Evolutionary conservation across 2,113 vertebrate genomes (phyloP), one percentile per base, ranked within the genome.

Genomic region (Crotophaga sulcirostris): DNA sequence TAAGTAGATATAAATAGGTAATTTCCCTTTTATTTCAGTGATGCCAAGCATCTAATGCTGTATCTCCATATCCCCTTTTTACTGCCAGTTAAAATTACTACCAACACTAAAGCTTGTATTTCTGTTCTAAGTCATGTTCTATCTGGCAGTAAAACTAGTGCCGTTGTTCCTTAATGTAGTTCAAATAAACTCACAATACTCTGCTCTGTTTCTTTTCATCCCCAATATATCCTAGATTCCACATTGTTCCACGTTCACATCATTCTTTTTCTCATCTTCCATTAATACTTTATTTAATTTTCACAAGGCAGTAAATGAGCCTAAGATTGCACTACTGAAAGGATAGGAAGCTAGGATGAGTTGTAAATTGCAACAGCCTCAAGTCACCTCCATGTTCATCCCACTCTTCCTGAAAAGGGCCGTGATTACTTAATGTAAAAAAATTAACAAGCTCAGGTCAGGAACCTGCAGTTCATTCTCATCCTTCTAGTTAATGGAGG

Each of bases 201-300:
- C 58, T 91, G 45, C 58, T 87, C 78, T 90, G 68, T 81, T 94
- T 93, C 85, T 88, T 47, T 92, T 95, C 6, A 74, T 90, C 23
- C 73, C 55, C 78, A 86, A 74, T 91, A 60, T 85, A 72, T 49
- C 38, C 72, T 88, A 56, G 34, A 47, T 49, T n/a, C n/a, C n/a
- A n/a, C n/a, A n/a, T n/a, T n/a, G n/a, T n/a, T n/a, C n/a, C n/a
- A n/a, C 6, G 0, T 66, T 95, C 52, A 60, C 34, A 21, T 81
- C 86, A 10, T 52, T 90, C 23, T 78, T 87, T 38, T 72, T 84
- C 59, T 56, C 79, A 60, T 68, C 51, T 93, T 81, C 51, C 80
- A 10, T 74, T 86, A 69, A 81, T 56, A 38, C 10, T 74, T 17
- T 90, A 29, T 87, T 87, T 77, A 77, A 56, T 75, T 91, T 84